phyloP scores from a whole-genome alignment of 2,888 invertebrate genomes.

The Zootermopsis nevadensis region DNA sequence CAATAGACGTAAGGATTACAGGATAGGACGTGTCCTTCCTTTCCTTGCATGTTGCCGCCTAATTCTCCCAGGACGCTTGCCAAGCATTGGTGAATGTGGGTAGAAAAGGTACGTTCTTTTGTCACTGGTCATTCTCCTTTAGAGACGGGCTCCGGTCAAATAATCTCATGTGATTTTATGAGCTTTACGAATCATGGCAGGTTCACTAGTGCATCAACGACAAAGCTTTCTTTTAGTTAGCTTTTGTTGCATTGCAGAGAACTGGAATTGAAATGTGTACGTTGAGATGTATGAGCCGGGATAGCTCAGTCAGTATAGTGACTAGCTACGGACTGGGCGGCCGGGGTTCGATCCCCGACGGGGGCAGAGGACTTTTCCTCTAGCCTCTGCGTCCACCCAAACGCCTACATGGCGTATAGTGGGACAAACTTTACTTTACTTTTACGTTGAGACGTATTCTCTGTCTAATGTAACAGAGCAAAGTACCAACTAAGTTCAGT shows the following conservation, averaged over 20 bases:
- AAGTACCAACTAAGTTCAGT: too few relatives aligned
- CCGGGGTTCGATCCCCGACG: too few relatives aligned
- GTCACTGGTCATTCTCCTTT: background rate
- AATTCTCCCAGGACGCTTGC: conserved; percentile 20
- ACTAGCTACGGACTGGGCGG: too few relatives aligned
- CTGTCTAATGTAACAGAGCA: too few relatives aligned
- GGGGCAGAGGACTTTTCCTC: too few relatives aligned
- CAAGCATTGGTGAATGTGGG: conserved; percentile 6
- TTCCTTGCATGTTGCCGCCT: conserved; percentile 19
- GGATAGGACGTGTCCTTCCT: background rate
- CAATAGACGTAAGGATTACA: conserved; percentile 23
- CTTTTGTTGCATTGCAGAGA: background rate
- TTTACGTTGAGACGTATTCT: too few relatives aligned
- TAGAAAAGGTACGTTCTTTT: conserved; percentile 8
- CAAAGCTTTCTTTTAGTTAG: background rate
- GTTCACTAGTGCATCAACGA: background rate
- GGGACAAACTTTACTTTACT: too few relatives aligned
- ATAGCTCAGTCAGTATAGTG: too few relatives aligned
- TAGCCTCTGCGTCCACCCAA: too few relatives aligned
- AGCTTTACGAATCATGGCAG: conserved; percentile 9
- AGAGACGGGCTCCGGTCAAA: background rate
- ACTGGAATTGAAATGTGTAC: too few relatives aligned
- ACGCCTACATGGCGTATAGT: too few relatives aligned
- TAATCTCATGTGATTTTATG: conserved; percentile 34
- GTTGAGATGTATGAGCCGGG: too few relatives aligned